Evolutionary conservation across 2,888 invertebrate genomes (phyloP).

Genomic region (Adelognathus sp.): DNA sequence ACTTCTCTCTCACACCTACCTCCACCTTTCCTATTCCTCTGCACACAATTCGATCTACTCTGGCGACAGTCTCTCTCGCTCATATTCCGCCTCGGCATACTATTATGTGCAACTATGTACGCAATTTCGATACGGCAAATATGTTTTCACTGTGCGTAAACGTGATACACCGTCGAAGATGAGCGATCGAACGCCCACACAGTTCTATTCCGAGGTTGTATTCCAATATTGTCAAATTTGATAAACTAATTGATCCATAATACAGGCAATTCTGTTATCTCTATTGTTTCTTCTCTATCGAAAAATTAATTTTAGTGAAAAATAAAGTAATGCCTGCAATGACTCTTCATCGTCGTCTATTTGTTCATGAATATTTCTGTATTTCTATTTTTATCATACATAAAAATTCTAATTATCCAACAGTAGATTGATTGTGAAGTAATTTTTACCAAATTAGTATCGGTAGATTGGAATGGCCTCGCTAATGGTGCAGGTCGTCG

Average conservation of each 20-base stretch:
- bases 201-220: background rate
- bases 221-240: too few relatives aligned
- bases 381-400: background rate
- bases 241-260: too few relatives aligned
- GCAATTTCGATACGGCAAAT: background rate
- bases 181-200: constrained; percentile 5
- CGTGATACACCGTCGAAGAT: background rate
- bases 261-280: too few relatives aligned
- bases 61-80: constrained; percentile 41
- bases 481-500: constrained; percentile 36
- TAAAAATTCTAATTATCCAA: too few relatives aligned
- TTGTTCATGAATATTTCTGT: too few relatives aligned
- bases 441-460: background rate
- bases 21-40: constrained; percentile 40
- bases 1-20: constrained; percentile 59
- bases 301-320: too few relatives aligned
- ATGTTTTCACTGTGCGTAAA: background rate
- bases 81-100: constrained; percentile 39
- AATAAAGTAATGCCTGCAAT: too few relatives aligned
- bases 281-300: too few relatives aligned
- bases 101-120: background rate
- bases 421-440: background rate
- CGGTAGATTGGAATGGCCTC: background rate
- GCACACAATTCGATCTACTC: constrained; percentile 46
- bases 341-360: too few relatives aligned